Evolutionary conservation across 1,140 invertebrate species (phyloP), one percentile per base, ranked within the genome.

Genomic region (Zelostemma sp.): DNA sequence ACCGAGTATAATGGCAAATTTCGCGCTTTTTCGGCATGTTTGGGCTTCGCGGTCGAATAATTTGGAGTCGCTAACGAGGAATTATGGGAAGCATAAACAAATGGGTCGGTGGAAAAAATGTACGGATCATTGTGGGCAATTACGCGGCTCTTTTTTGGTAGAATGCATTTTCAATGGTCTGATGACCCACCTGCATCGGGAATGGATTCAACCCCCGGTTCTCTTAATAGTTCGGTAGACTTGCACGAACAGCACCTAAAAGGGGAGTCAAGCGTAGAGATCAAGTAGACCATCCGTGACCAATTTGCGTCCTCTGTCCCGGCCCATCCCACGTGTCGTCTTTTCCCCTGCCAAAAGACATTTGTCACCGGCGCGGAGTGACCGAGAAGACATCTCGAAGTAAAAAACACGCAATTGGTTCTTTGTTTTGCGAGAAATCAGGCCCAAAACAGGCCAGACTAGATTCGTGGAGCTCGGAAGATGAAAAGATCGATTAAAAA

Each of bases 271-370:
- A 70, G 67, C 68, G 68, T 72, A 64, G 75, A 78, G 77, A 82
- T 83, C 77, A 77, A 80, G 74, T 75, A 79, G 78, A 83, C 81
- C 81, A 84, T 76, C 81, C 81, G 81, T 83, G 80, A 83, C 81
- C 82, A 84, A 84, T 85, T 84, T 83, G 81, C 81, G 82, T 80
- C 45, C 59, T 62, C 61, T 54, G 64, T 54, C 48, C 57, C 40
- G 49, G 53, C 49, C 8, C 11, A 47, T 38, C 61, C 35, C 55
- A 59, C 58, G 58, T 19, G 50, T 74, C 57, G 66, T 66, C 66
- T 69, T 67, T 58, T 47, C 58, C 51, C 63, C 51, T 69, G 68
- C 62, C 71, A 72, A 77, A 75, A 76, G 75, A 77, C 76, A 78
- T 74, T 68, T 78, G 72, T 76, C 72, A 75, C 64, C 57, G 53